Evolutionary conservation across 30 jellyfish, hydroid and myxozoan genomes (phyloP), one percentile per base, ranked within the genome.

Genomic region (Hydractinia echinata): DNA sequence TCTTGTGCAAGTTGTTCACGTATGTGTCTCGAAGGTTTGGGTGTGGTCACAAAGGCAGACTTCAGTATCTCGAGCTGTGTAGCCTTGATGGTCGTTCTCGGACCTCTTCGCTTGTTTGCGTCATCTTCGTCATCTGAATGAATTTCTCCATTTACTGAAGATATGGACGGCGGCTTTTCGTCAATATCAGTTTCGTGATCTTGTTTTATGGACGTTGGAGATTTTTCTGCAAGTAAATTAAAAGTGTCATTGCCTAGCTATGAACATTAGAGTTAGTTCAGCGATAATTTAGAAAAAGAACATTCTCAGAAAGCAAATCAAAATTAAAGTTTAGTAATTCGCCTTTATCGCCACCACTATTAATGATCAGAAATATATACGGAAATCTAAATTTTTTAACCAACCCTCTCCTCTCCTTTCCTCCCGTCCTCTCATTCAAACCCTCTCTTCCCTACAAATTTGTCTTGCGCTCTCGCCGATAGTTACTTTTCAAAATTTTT

Each of bases 41-140:
- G 98, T 16, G 96, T 84, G 6, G 95, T 85, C 11, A 85, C 85
- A 61, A 92, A 92, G 1, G 98, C 95, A 8, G 95, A 70, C 68
- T 77, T 82, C 53, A 92, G 77, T 15, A 89, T 85, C 62, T 92
- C 98, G 56, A 92, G 61, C 78, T 92, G 98, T 74, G 86, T 92
- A 7, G 95, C 96, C 67, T 92, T 92, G 81, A 92, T 92, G 13
- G 96, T 86, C 30, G 98, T 92, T 61, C 98, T 79, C 11, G 98
- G 98, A 5, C 98, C 98, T 79, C 98, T 86, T 13, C 98, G 79
- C 51, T 81, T 86, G 54, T 90, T 87, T 51, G 78, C 76, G 18
- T 84, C 92, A 66, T 83, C 94, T 51, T 86, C 95, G 76, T 92
- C 98, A 44, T 91, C 81, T 15, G 53, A 50, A 13, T 60, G 66